Evolutionary conservation across 2,113 vertebrate species (phyloP), one percentile per base, ranked within the genome.

Genomic region (Cyprinodon variegatus): DNA sequence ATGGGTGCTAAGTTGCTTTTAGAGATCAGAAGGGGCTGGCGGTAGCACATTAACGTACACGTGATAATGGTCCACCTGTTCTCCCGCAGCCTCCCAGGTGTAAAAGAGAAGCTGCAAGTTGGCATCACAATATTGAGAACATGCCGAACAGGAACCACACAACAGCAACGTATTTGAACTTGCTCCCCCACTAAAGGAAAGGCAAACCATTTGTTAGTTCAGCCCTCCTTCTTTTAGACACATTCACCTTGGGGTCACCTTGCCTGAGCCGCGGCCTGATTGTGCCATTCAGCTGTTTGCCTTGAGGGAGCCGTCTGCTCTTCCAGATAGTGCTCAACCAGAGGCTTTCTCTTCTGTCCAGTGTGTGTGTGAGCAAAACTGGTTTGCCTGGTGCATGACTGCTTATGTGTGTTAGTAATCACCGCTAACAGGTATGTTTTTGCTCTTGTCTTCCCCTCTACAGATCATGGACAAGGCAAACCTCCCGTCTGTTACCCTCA

Each of bases 401-500:
- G 69, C 72, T 67, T 84, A 37, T 74, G 70, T 72, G 74, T 84
- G 29, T 72, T 65, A 38, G 66, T n/a, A 69, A 76, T 79, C 73
- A 65, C 36, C 36, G 84, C 84, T 90, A 85, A 88, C 9, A 65
- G 81, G 70, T 60, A 62, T 78, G 15, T 82, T 79, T 37, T n/a
- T 63, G 66, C 61, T 86, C 65, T 76, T 91, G 83, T 89, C 78
- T 91, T 72, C 62, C 81, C 29, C 93, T 84, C 90, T 91, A 82
- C 91, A 99, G 98, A 96, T 94, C 94, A 96, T 98, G 96, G 97
- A 99, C 90, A 98, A 97, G 91, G 90, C 93, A 61, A 90, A 94
- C n/a, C 94, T 97, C 80, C 98, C 98, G 0, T 99, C 98, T 7
- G 98, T 99, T 93, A 98, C 98, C 0, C 95, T 99, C 94, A 98